Conservation (phyloP, 2,888 invertebrate genomes). For the Mesorhabditis sp. region DNA sequence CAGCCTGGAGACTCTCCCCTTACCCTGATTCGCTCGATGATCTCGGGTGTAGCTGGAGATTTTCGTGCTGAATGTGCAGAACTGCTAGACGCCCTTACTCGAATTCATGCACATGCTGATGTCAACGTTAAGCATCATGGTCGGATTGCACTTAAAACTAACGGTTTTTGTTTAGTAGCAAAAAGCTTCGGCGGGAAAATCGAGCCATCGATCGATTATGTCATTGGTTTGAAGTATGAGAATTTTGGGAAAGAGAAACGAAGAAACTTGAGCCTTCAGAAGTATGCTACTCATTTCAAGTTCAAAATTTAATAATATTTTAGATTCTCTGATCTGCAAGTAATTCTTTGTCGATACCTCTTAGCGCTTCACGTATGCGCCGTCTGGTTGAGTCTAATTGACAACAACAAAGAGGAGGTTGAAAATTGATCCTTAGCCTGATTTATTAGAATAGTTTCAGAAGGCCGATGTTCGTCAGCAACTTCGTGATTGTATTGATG, state of each 20-base stretch:
- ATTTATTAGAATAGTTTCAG: not conserved
- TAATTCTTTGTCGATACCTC: not conserved
- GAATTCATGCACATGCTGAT: conserved; percentile 6
- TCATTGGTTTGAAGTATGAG: not conserved
- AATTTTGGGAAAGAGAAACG: not conserved
- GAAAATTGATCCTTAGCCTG: not conserved
- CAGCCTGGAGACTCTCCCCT: not conserved
- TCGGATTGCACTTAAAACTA: not conserved
- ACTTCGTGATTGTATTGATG: conserved; percentile 4
- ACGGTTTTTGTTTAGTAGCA: not conserved
- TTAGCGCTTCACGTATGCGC: not conserved
- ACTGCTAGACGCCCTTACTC: not conserved
- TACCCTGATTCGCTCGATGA: not conserved
- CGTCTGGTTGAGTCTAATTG: not conserved
- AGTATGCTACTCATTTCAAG: not conserved
- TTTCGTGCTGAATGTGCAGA: conserved; percentile 5
- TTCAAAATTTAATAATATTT: not conserved
- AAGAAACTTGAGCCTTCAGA: not conserved
- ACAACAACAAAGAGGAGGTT: not conserved
- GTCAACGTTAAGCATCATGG: not conserved
- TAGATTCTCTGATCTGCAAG: not conserved
- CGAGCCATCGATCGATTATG: not conserved
- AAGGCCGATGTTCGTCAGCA: not conserved
- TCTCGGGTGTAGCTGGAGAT: conserved; percentile 2
- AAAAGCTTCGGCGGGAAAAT: not conserved